Evolutionary conservation across 2,797 vertebrate genomes (phyloP).

Genomic region (Amblyopsis hoosieri): DNA sequence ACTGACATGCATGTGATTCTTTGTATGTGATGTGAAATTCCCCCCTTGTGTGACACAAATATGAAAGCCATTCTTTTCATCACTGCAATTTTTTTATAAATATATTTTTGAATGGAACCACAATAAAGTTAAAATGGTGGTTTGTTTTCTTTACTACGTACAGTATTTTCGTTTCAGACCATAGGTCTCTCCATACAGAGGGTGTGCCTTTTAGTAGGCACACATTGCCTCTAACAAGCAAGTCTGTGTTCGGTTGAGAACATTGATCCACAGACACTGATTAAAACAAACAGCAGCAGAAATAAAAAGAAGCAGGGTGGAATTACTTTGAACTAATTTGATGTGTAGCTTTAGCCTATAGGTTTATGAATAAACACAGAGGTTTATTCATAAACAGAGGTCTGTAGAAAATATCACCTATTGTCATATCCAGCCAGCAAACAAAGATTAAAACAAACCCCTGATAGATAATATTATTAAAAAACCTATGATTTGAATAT

Average conservation of each 20-base stretch:
- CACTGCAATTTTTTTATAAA: slow-evolving; percentile 15
- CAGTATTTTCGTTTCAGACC: slow-evolving; percentile 15
- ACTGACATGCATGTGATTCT: slow-evolving; percentile 44
- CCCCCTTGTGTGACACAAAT: slow-evolving; percentile 28
- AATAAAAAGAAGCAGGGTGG: slow-evolving; percentile 7
- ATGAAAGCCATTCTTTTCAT: slow-evolving; percentile 20
- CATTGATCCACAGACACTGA: slow-evolving; percentile 47
- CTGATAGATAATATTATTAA: too few species aligned
- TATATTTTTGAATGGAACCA: slow-evolving; percentile 31
- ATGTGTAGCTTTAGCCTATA: too few species aligned
- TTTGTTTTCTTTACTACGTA: slow-evolving; percentile 28
- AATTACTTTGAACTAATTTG: too few species aligned
- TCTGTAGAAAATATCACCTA: too few species aligned
- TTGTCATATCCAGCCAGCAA: too few species aligned
- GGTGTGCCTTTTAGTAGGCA: slow-evolving; percentile 34
- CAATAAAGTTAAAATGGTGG: slow-evolving; percentile 64
- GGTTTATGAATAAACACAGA: too few species aligned
- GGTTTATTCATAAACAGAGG: too few species aligned
- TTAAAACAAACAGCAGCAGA: slow-evolving; percentile 25
- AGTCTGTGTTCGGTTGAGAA: slow-evolving; percentile 34
- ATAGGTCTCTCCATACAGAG: neutral
- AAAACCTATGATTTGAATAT: too few species aligned
- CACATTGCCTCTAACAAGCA: slow-evolving; percentile 39
- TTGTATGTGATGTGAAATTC: slow-evolving; percentile 59
- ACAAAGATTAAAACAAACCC: too few species aligned